phyloP scores from a whole-genome alignment of 2,888 invertebrate species.

The Anthophora plumipes region DNA sequence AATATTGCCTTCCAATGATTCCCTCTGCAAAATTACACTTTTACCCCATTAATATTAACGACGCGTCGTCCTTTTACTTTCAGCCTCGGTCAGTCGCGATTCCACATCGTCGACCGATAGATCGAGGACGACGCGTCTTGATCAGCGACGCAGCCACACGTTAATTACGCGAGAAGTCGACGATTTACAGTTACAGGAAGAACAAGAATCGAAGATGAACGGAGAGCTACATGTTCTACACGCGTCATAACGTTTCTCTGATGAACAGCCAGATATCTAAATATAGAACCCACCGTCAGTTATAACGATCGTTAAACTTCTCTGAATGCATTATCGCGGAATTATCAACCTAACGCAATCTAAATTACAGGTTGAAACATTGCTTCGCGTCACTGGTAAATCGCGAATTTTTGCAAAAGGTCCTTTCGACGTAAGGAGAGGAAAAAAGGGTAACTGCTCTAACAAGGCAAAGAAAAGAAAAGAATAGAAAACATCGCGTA shows the following conservation, averaged over 20 bases:
- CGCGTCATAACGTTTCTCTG: too few relatives aligned
- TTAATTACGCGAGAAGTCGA: conserved; percentile 11
- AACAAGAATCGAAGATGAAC: background rate
- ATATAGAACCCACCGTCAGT: too few relatives aligned
- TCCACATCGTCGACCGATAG: conserved; percentile 2
- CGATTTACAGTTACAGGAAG: conserved; percentile 5
- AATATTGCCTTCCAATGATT: conserved; percentile 23
- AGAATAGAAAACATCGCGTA: background rate
- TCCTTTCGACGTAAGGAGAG: too few relatives aligned
- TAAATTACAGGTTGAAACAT: too few relatives aligned
- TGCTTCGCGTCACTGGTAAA: too few relatives aligned
- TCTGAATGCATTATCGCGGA: too few relatives aligned
- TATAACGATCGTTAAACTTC: too few relatives aligned
- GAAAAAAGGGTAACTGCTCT: background rate
- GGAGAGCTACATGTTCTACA: too few relatives aligned
- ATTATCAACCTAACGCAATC: too few relatives aligned
- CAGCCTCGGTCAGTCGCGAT: conserved; percentile 34
- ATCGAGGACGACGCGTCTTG: conserved; percentile 28
- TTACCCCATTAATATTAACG: conserved; percentile 46
- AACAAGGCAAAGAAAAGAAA: conserved; percentile 8
- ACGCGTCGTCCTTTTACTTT: conserved; percentile 49
- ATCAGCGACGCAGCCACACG: conserved; percentile 5
- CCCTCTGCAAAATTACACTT: conserved; percentile 20
- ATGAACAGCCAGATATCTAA: too few relatives aligned
- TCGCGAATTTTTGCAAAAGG: background rate